phyloP scores from a whole-genome alignment of 2,888 invertebrate genomes.

The Dilophus febrilis region DNA sequence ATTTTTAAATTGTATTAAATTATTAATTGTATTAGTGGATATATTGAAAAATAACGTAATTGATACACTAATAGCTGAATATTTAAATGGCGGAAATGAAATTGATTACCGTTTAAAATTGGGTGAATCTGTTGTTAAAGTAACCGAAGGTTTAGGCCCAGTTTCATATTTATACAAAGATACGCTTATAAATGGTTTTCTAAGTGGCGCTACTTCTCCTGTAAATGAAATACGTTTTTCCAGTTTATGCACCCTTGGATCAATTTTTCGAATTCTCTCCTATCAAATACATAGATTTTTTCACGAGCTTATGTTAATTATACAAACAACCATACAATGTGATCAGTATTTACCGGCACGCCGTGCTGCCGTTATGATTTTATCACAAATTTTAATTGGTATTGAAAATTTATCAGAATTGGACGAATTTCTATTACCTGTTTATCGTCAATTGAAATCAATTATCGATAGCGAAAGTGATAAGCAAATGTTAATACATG shows the following conservation, averaged over 20 bases:
- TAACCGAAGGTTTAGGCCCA: slow-evolving; percentile 22
- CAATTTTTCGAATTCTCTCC: slow-evolving; percentile 21
- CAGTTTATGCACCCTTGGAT: slow-evolving; percentile 25
- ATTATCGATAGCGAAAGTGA: slow-evolving; percentile 21
- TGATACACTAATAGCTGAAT: slow-evolving; percentile 25
- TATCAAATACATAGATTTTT: slow-evolving; percentile 28
- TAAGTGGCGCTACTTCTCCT: slow-evolving; percentile 20
- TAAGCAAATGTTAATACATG: slow-evolving; percentile 23
- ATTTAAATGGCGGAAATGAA: slow-evolving; percentile 18
- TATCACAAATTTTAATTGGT: slow-evolving; percentile 24
- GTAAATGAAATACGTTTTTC: slow-evolving; percentile 26
- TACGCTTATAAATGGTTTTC: slow-evolving; percentile 23
- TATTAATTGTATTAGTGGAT: slow-evolving; percentile 21
- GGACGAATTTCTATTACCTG: slow-evolving; percentile 25
- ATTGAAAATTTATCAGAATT: slow-evolving; percentile 25
- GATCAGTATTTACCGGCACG: slow-evolving; percentile 25
- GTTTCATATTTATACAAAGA: slow-evolving; percentile 25
- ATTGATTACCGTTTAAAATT: slow-evolving; percentile 25
- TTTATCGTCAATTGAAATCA: slow-evolving; percentile 21
- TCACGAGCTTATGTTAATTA: slow-evolving; percentile 20
- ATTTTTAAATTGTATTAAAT: slow-evolving; percentile 26
- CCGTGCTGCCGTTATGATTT: slow-evolving; percentile 24
- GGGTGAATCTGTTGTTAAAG: slow-evolving; percentile 26
- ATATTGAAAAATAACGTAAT: slow-evolving; percentile 23
- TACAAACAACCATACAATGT: slow-evolving; percentile 19